phyloP scores from a whole-genome alignment of 2,888 invertebrate species.

The Ypsolopha scabrella region DNA sequence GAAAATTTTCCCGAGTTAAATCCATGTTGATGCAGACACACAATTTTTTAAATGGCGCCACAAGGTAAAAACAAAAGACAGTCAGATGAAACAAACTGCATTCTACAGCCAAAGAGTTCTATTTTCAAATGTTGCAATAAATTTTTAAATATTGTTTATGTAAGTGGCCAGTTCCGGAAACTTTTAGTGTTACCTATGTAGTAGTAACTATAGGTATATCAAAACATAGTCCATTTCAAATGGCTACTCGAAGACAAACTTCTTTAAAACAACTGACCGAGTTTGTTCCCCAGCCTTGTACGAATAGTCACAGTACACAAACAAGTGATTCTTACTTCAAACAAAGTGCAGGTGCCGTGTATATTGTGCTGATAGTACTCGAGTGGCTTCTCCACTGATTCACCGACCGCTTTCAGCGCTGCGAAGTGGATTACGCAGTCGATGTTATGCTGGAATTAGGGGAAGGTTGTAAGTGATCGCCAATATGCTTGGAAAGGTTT shows the following conservation, averaged over 20 bases:
- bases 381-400: conserved; percentile 88
- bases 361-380: conserved; percentile 93
- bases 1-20: no score
- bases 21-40: no score
- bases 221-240: no score
- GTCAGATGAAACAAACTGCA: no score
- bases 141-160: no score
- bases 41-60: no score
- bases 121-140: no score
- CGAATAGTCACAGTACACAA: not conserved
- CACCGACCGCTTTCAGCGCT: conserved; percentile 94
- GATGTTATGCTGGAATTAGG: conserved; percentile 77
- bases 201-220: no score
- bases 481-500: not conserved
- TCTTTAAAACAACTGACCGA: not conserved
- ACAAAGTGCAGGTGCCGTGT: conserved; percentile 83
- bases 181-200: no score
- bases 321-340: conserved; percentile 73
- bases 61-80: no score
- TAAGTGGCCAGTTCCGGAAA: no score
- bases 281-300: not conserved
- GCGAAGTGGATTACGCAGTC: conserved; percentile 94
- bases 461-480: not conserved
- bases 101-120: no score
- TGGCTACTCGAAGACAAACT: not conserved